Evolutionary conservation across 2,113 vertebrate genomes (phyloP), one percentile per base, ranked within the genome.

Genomic region (Pyxicephalus adspersus): DNA sequence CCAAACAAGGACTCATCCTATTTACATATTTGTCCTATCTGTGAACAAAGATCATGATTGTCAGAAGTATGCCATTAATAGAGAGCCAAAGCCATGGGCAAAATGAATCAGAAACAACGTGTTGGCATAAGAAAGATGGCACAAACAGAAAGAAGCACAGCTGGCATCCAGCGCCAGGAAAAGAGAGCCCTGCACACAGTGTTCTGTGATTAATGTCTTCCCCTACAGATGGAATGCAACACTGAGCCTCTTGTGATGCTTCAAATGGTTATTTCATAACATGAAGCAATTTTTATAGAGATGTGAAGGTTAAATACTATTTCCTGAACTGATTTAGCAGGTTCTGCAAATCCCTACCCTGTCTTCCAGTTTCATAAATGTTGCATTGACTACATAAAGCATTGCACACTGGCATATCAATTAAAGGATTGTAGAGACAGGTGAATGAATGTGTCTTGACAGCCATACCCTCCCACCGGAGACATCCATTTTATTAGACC

Each of bases 41-140:
- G 55, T 60, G 8, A 81, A 81, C 79, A 81, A 81, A 73, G 68
- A 74, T 2, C 23, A 38, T 74, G 78, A 72, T 81, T 73, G 68
- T 74, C 19, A 45, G 22, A 34, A 64, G 63, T 55, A 74, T 65
- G 58, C 19, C 58, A 73, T 81, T 74, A 81, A 29, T 64, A 64
- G 60, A 63, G 58, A 64, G 79, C 79, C 79, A 81, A 81, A 31
- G 45, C 68, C 68, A 64, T 64, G 79, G 79, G 79, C 68, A 65
- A 74, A 64, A 74, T 81, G 50, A 74, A 74, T 74, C 79, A 74
- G 45, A 38, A 74, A 64, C 25, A 64, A 72, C 61, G 52, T 79
- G 61, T 64, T 81, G 79, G 70, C 78, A 64, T 64, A 34, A n/a
- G 13, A 34, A 26, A 72, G 67, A 73, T 63, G 68, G 57, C 73